Evolutionary conservation across 2,113 vertebrate genomes (phyloP).

Genomic region (Labrus mixtus): DNA sequence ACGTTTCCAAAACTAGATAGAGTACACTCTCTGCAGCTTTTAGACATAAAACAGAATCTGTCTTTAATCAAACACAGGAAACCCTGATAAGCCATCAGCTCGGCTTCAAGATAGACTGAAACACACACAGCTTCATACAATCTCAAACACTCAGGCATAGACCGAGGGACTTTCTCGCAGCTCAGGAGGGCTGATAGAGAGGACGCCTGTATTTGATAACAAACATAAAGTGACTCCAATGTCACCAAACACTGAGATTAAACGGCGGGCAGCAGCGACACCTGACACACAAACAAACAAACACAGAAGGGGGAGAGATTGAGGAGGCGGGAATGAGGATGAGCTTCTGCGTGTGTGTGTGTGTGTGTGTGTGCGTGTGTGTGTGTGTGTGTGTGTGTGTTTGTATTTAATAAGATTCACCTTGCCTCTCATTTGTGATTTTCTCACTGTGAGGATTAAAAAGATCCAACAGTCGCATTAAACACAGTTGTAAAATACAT

Average conservation of each 20-base stretch:
- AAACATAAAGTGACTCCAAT: slow-evolving; percentile 46
- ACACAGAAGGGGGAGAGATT: not conserved
- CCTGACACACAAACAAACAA: slow-evolving; percentile 45
- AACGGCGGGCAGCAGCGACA: slow-evolving; percentile 18
- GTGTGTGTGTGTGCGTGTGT: no score
- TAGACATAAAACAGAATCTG: slow-evolving; percentile 4
- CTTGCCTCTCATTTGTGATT: no score
- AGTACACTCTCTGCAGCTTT: not conserved
- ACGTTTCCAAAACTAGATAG: not conserved
- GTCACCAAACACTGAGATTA: slow-evolving; percentile 54
- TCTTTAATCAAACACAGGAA: slow-evolving; percentile 37
- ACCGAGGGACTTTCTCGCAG: slow-evolving; percentile 37
- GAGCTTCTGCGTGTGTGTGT: not conserved
- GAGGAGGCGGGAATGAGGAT: not conserved
- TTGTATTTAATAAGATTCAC: no score
- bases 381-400: no score
- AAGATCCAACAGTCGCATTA: no score
- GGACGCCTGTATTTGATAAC: slow-evolving; percentile 51
- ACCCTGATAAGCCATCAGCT: slow-evolving; percentile 28
- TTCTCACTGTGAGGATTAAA: no score
- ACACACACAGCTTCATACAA: slow-evolving; percentile 20
- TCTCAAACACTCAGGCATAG: not conserved
- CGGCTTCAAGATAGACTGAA: slow-evolving; percentile 8
- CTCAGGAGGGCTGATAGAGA: slow-evolving; percentile 21
- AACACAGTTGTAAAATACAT: no score